Conservation (phyloP, 2,888 invertebrate species). For the Cabera pusaria region DNA sequence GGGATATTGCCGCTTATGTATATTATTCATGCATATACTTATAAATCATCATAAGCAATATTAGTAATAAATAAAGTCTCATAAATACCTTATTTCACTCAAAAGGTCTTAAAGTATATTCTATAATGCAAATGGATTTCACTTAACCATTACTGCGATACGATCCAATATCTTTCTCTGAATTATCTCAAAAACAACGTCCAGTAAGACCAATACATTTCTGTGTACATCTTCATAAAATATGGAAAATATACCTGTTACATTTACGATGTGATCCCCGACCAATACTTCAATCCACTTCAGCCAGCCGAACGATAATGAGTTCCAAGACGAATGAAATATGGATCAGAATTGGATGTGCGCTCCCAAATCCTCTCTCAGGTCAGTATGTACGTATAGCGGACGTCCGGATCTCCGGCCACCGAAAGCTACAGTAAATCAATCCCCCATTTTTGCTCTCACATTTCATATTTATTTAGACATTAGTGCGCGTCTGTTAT, state of each 20-base stretch:
- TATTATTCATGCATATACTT: too few relatives aligned
- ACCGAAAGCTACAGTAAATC: slow-evolving; percentile 56
- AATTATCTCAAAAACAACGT: slow-evolving; percentile 12
- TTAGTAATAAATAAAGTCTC: too few relatives aligned
- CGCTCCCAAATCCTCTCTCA: slow-evolving; percentile 21
- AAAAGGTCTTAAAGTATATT: too few relatives aligned
- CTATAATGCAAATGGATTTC: too few relatives aligned
- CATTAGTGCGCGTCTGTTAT: slow-evolving; percentile 50
- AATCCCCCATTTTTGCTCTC: slow-evolving; percentile 57
- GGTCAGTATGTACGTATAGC: slow-evolving; percentile 20
- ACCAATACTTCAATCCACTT: slow-evolving; percentile 50
- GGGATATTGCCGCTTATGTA: too few relatives aligned
- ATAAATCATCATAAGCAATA: too few relatives aligned
- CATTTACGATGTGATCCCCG: slow-evolving; percentile 46
- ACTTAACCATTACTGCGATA: slow-evolving; percentile 4
- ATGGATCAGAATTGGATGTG: slow-evolving; percentile 36
- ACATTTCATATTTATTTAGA: slow-evolving; percentile 60
- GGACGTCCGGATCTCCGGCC: slow-evolving; percentile 46
- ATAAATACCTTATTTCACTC: too few relatives aligned
- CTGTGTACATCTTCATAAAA: slow-evolving; percentile 43
- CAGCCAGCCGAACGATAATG: slow-evolving; percentile 38
- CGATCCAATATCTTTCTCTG: not conserved
- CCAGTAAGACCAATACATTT: slow-evolving; percentile 35
- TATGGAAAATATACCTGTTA: slow-evolving; percentile 50
- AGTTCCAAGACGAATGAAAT: slow-evolving; percentile 41